A percentile compares a stretch with the other conserved stretches of the same genome.
Evolutionary conservation across 2,888 invertebrate species (phyloP).

Genomic region (Diloba caeruleocephala): DNA sequence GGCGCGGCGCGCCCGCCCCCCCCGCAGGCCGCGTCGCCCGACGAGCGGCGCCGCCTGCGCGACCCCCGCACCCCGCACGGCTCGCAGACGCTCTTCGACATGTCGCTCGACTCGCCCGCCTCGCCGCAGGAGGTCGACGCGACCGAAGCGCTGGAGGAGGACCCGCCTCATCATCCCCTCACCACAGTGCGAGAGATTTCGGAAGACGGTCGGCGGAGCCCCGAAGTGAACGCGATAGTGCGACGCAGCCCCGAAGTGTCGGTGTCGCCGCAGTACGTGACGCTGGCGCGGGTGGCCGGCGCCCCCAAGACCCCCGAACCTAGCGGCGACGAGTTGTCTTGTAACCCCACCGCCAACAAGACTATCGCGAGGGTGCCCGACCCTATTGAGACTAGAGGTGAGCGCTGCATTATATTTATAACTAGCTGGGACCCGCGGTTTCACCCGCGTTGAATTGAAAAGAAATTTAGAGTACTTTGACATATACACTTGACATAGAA

Average conservation of each 20-base stretch:
- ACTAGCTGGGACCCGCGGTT: too few species aligned
- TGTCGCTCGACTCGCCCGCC: constrained; percentile 91
- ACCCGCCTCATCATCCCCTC: constrained; percentile 64
- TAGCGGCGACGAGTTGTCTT: constrained; percentile 58
- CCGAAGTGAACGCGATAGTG: constrained; percentile 51
- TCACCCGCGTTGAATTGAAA: not conserved
- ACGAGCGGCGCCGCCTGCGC: constrained; percentile 62
- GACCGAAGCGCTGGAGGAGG: constrained; percentile 67
- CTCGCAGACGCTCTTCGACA: constrained; percentile 91
- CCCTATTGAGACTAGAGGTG: constrained; percentile 60
- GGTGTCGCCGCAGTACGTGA: constrained; percentile 84
- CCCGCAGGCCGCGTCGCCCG: constrained; percentile 59
- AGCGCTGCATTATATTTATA: constrained; percentile 12
- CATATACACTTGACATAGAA: too few species aligned
- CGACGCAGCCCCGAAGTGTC: constrained; percentile 53
- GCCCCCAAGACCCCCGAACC: constrained; percentile 53
- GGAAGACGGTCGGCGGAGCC: constrained; percentile 68
- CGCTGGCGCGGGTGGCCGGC: constrained; percentile 69
- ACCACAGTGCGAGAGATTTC: constrained; percentile 77
- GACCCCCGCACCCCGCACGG: constrained; percentile 86
- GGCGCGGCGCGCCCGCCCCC: constrained; percentile 67
- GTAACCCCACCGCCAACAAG: constrained; percentile 84
- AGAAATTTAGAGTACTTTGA: too few species aligned
- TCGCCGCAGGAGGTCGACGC: constrained; percentile 88
- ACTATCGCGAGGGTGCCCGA: constrained; percentile 66